Evolutionary conservation across 2,797 vertebrate species (phyloP).

Genomic region (Lemur catta): DNA sequence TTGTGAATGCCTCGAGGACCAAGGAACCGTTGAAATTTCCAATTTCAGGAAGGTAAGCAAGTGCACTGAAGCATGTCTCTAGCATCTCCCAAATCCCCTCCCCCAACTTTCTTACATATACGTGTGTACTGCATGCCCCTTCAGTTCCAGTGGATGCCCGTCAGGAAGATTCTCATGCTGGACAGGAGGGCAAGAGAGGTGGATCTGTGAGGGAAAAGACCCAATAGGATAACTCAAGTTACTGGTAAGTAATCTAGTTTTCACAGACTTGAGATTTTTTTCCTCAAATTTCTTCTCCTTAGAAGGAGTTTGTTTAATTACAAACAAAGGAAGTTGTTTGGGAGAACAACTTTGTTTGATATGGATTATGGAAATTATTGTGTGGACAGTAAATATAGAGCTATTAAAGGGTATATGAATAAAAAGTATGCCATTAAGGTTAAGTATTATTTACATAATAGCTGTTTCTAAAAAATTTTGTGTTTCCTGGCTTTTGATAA

Average conservation of each 20-base stretch:
- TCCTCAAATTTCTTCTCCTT: constrained; percentile 53
- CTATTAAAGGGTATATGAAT: constrained; percentile 6
- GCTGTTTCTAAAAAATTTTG: not conserved
- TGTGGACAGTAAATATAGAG: constrained; percentile 3
- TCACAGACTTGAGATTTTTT: constrained; percentile 59
- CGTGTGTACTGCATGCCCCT: constrained; percentile 78
- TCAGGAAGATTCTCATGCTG: constrained; percentile 70
- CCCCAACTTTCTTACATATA: constrained; percentile 70
- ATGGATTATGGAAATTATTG: not conserved
- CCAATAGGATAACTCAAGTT: constrained; percentile 80
- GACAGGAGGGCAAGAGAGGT: constrained; percentile 76
- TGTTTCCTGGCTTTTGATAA: constrained; percentile 26
- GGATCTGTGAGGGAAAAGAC: constrained; percentile 81
- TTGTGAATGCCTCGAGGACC: constrained; percentile 78
- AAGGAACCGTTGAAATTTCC: constrained; percentile 83
- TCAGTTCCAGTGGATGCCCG: constrained; percentile 72
- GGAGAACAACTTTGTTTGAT: not conserved
- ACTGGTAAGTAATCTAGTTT: constrained; percentile 75
- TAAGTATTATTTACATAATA: constrained; percentile 6
- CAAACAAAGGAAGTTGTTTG: constrained; percentile 30
- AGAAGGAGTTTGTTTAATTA: constrained; percentile 33
- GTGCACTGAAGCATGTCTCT: constrained; percentile 81
- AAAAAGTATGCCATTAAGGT: constrained; percentile 15
- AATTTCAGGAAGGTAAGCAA: constrained; percentile 84
- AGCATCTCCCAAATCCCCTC: constrained; percentile 75